These are phyloP conservation scores for Sebastes fasciatus DNA, from an alignment of 2,113 vertebrate species.

Conservation along the genomic window DNA sequence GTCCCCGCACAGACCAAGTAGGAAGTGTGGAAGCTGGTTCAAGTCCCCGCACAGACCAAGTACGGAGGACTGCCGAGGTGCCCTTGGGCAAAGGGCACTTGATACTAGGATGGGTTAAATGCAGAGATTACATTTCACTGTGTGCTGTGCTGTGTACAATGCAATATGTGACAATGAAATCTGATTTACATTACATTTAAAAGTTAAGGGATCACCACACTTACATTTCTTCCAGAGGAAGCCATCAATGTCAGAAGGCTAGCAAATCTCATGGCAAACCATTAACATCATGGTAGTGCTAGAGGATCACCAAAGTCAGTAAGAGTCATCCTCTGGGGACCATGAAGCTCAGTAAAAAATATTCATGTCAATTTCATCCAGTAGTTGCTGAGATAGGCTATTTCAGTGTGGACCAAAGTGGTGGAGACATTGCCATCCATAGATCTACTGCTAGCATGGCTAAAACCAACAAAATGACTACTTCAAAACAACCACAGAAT, in stretches of 20 bases:
- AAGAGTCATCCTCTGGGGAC: neutral
- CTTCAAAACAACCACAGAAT: neutral
- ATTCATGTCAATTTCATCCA: neutral
- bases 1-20: no score
- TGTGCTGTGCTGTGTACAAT: no score
- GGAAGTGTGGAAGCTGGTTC: no score
- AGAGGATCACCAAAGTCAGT: neutral
- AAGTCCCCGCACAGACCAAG: no score
- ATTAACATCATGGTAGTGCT: neutral
- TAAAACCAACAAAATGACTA: neutral
- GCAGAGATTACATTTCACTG: no score
- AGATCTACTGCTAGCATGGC: neutral
- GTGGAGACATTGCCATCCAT: no score
- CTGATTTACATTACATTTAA: neutral
- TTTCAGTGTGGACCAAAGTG: no score
- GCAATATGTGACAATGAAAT: no score
- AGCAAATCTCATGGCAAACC: neutral
- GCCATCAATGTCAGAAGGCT: no score
- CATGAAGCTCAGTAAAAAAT: neutral
- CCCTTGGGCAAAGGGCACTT: no score
- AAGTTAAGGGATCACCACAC: neutral
- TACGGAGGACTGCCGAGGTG: no score
- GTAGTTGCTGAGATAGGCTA: neutral
- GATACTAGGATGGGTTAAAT: no score
- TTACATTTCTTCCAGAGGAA: neutral